Evolutionary conservation across 1,140 invertebrate species (phyloP).

Genomic region (Drosophila rhopaloa): DNA sequence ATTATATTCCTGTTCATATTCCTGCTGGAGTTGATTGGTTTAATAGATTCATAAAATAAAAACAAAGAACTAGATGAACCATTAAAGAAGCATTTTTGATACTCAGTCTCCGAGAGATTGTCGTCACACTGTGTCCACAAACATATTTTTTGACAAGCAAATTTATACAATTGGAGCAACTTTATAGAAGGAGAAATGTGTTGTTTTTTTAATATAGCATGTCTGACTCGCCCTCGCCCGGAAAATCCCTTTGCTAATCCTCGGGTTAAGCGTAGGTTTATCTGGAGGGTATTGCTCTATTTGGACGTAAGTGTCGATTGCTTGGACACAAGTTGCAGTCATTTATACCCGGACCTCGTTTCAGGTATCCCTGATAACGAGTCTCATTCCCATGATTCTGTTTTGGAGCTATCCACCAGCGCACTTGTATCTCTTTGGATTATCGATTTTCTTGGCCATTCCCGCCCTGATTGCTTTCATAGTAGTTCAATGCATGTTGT

Average conservation of each 20-base stretch:
- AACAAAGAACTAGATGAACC: too few relatives aligned
- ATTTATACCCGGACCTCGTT: neutral
- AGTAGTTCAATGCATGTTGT: neutral
- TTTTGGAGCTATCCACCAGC: neutral
- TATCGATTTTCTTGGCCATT: neutral
- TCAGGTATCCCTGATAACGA: neutral
- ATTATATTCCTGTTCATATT: slow-evolving; percentile 17
- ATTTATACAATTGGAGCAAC: neutral
- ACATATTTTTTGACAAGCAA: neutral
- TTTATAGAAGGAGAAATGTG: neutral
- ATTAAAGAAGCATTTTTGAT: too few relatives aligned
- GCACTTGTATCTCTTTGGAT: neutral
- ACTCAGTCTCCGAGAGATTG: neutral
- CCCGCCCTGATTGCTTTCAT: neutral
- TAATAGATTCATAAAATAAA: slow-evolving; percentile 1
- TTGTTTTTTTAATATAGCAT: neutral
- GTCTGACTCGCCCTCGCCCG: neutral
- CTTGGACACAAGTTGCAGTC: neutral
- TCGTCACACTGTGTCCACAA: neutral
- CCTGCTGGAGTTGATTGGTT: slow-evolving; percentile 7
- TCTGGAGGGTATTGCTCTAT: neutral
- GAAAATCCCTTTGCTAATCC: neutral
- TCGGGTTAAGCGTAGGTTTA: neutral
- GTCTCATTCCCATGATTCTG: neutral
- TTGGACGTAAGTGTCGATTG: neutral